phyloP scores from a whole-genome alignment of 2,113 vertebrate species.

The Lampris megalopsis region DNA sequence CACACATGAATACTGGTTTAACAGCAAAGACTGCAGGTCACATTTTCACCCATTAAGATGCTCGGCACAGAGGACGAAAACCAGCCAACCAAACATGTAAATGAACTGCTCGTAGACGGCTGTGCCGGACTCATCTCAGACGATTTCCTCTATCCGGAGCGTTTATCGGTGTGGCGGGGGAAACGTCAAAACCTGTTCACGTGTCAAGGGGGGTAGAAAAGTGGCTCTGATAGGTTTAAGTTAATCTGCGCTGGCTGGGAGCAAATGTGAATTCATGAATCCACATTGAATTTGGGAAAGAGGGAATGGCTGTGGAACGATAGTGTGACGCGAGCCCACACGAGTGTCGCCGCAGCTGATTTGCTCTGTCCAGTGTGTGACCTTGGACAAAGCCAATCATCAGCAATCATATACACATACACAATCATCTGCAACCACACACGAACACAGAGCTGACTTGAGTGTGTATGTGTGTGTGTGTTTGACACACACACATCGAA shows the following conservation, averaged over 20 bases:
- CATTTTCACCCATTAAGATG: conserved; percentile 30
- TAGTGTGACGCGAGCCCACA: conserved; percentile 23
- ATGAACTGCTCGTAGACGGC: conserved; percentile 23
- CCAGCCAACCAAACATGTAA: neutral
- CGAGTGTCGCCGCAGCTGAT: conserved; percentile 50
- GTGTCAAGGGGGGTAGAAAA: conserved; percentile 13
- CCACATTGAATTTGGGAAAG: conserved; percentile 39
- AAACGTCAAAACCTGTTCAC: conserved; percentile 39
- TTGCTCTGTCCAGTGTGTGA: conserved; percentile 39
- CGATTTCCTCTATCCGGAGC: conserved; percentile 28
- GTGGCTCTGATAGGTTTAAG: conserved; percentile 21
- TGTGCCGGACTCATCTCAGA: conserved; percentile 38
- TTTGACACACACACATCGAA: no score
- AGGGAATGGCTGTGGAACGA: conserved; percentile 51
- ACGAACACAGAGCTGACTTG: neutral
- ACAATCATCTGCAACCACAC: conserved; percentile 58
- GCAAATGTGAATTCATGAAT: conserved; percentile 31
- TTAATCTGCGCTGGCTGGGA: conserved; percentile 35
- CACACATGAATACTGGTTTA: neutral
- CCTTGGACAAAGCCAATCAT: conserved; percentile 10
- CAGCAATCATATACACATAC: conserved; percentile 50
- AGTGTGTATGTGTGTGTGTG: conserved; percentile 14
- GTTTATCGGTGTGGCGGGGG: conserved; percentile 49
- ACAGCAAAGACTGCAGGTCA: neutral
- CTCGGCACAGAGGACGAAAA: conserved; percentile 9